phyloP scores from a whole-genome alignment of 2,113 vertebrate species.

The Melanostigma gelatinosum region DNA sequence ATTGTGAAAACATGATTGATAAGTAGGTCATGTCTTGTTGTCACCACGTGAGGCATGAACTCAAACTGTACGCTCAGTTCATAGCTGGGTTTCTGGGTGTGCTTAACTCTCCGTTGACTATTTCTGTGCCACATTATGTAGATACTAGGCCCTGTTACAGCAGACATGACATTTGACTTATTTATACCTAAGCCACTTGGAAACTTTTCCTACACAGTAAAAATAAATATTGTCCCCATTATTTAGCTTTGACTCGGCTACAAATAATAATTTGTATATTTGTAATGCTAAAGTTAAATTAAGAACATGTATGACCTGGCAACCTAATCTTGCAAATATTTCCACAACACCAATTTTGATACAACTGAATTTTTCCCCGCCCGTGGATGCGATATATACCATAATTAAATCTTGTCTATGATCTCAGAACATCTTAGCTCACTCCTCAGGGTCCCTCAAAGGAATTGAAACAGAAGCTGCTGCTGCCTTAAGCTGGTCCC shows the following conservation, averaged over 20 bases:
- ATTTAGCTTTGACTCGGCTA: neutral
- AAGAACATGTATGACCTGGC: neutral
- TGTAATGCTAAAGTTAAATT: neutral
- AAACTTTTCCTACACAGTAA: neutral
- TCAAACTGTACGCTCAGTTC: slow-evolving; percentile 51
- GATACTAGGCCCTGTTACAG: neutral
- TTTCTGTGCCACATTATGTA: slow-evolving; percentile 3
- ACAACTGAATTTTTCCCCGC: neutral
- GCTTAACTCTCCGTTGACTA: slow-evolving; percentile 11
- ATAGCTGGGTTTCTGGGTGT: slow-evolving; percentile 33
- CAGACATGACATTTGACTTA: neutral
- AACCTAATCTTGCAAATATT: neutral
- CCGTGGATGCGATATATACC: neutral
- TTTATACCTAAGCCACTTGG: neutral
- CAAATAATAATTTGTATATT: neutral
- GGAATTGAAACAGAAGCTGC: slow-evolving; percentile 77
- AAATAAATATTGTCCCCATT: neutral
- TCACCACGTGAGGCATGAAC: slow-evolving; percentile 75
- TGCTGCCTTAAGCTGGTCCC: slow-evolving; percentile 73
- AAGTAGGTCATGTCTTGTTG: slow-evolving; percentile 84
- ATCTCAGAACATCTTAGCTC: slow-evolving; percentile 60
- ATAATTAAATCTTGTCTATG: slow-evolving; percentile 61
- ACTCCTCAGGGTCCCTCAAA: slow-evolving; percentile 62
- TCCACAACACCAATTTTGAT: neutral
- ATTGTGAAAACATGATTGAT: slow-evolving; percentile 75